Conservation (phyloP, 1,140 invertebrate genomes). For the Tyrophagus putrescentiae region DNA sequence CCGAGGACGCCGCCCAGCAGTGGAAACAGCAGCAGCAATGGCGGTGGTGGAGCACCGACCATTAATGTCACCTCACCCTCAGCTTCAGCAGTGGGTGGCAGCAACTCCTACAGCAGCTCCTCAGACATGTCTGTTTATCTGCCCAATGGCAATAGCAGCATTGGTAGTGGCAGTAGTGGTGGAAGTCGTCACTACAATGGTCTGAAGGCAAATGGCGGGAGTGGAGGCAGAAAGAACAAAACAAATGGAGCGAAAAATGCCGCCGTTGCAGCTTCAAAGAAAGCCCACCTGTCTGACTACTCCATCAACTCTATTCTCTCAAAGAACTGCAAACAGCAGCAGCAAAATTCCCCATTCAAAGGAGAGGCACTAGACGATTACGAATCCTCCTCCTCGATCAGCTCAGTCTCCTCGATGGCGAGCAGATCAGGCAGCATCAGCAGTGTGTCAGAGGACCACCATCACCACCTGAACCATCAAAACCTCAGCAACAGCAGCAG, state of each 20-base stretch:
- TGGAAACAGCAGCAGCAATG: background rate
- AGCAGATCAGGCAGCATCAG: too few species aligned
- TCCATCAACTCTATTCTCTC: slow-evolving; percentile 14
- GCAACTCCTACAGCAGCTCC: too few species aligned
- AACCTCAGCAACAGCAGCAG: too few species aligned
- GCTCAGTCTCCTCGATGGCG: too few species aligned
- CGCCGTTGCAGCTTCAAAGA: background rate
- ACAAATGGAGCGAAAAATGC: background rate
- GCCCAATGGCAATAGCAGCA: too few species aligned
- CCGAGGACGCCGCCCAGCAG: background rate
- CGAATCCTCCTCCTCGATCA: background rate
- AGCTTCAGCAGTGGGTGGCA: too few species aligned
- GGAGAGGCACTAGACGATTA: background rate
- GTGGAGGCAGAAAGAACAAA: background rate
- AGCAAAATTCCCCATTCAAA: background rate
- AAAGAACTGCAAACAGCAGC: background rate
- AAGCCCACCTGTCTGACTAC: slow-evolving; percentile 9
- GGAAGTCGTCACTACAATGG: background rate
- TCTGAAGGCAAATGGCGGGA: background rate
- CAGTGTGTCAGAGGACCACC: too few species aligned
- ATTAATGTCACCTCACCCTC: background rate
- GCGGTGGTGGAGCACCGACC: background rate
- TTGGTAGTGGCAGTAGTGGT: background rate
- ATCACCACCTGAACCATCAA: too few species aligned
- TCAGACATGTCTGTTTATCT: too few species aligned